Conservation (phyloP, 2,888 invertebrate genomes). For the Caenorhabditis sp. region DNA sequence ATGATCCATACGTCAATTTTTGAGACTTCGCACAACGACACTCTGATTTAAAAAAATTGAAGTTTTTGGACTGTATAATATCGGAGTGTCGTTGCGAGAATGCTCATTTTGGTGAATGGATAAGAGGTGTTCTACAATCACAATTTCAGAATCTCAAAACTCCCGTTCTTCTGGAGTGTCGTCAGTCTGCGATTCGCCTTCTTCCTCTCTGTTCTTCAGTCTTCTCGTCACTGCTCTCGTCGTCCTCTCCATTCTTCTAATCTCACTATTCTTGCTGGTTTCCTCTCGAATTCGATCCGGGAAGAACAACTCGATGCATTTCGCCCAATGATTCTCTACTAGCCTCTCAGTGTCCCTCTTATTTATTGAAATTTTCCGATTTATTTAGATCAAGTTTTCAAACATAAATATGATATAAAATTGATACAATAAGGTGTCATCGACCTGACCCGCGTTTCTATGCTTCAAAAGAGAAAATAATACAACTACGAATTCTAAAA, state of each 20-base stretch:
- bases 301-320: constrained; percentile 64
- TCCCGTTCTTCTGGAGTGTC: constrained; percentile 21
- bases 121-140: background rate
- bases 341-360: constrained; percentile 11
- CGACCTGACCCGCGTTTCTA: constrained; percentile 40
- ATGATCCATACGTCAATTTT: too few species aligned
- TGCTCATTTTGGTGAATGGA: too few species aligned
- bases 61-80: too few species aligned
- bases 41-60: too few species aligned
- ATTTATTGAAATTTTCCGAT: constrained; percentile 35
- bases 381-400: constrained; percentile 23
- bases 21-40: too few species aligned
- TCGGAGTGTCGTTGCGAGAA: too few species aligned
- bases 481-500: constrained; percentile 31
- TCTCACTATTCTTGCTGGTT: constrained; percentile 59
- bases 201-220: constrained; percentile 53
- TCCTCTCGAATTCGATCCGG: constrained; percentile 63
- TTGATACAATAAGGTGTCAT: constrained; percentile 27
- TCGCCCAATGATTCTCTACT: constrained; percentile 52
- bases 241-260: constrained; percentile 64
- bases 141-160: constrained; percentile 41
- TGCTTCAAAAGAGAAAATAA: background rate
- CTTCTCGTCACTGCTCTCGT: constrained; percentile 64
- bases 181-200: constrained; percentile 36
- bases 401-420: constrained; percentile 22